A percentile compares a stretch with the other conserved stretches of the same genome.
Conservation (phyloP, 1,140 invertebrate species). For the Thaumatotibia leucotreta region DNA sequence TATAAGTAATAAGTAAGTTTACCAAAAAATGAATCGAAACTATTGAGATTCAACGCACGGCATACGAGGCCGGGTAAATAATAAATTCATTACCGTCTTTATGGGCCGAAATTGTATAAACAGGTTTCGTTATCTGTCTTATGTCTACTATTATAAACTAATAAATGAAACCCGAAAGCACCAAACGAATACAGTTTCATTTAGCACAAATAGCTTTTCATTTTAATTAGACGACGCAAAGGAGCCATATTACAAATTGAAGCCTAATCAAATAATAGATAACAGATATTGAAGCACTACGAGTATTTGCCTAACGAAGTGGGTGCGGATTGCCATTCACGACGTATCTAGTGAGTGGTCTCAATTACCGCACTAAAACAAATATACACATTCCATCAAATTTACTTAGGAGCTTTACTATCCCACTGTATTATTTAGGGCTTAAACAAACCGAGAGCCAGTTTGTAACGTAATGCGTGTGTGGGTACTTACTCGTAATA, state of each 20-base stretch:
- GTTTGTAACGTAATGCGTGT: not conserved
- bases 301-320: not conserved
- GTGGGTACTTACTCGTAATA: no score
- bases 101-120: no score
- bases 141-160: not conserved
- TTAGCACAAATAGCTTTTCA: not conserved
- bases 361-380: not conserved
- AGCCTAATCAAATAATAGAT: not conserved
- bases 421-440: not conserved
- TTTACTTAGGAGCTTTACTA: not conserved
- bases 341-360: not conserved
- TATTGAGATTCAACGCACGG: no score
- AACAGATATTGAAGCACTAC: not conserved
- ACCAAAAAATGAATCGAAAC: no score
- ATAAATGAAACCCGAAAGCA: not conserved
- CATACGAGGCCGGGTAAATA: no score
- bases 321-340: not conserved
- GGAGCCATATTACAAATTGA: not conserved
- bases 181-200: not conserved
- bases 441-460: not conserved
- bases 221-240: not conserved
- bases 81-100: no score
- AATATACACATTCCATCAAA: not conserved
- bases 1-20: no score
- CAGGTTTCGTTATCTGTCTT: no score